Evolutionary conservation across 2,113 vertebrate genomes (phyloP).

Genomic region (Crypturellus undulatus): DNA sequence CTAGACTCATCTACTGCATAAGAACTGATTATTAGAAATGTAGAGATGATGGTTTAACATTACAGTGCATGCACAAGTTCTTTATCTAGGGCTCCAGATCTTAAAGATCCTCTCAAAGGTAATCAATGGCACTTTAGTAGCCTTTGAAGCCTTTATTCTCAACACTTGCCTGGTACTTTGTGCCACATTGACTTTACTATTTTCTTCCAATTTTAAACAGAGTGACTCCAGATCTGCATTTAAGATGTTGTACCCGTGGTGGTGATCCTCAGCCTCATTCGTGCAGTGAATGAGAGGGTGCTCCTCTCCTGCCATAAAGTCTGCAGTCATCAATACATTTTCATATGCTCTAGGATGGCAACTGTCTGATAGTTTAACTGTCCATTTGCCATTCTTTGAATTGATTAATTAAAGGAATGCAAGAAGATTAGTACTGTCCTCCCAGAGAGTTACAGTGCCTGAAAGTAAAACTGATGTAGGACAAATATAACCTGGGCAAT

Average conservation of each 20-base stretch:
- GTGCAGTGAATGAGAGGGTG: not conserved
- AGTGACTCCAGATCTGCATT: slow-evolving; percentile 39
- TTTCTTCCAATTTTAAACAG: slow-evolving; percentile 51
- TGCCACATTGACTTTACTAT: slow-evolving; percentile 61
- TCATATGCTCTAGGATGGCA: not conserved
- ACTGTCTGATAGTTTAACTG: not conserved
- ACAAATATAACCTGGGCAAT: not conserved
- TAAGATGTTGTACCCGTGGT: slow-evolving; percentile 18
- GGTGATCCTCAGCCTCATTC: slow-evolving; percentile 8
- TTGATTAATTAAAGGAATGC: not conserved
- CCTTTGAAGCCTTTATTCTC: slow-evolving; percentile 65
- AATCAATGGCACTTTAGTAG: slow-evolving; percentile 67
- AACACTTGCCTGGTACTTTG: slow-evolving; percentile 36
- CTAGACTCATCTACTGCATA: not conserved
- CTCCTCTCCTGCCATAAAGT: not conserved
- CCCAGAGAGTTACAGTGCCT: not conserved
- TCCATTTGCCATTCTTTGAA: not conserved
- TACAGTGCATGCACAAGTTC: not conserved
- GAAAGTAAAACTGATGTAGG: not conserved
- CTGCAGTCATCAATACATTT: not conserved
- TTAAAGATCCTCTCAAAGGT: slow-evolving; percentile 56
- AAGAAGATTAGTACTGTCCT: not conserved
- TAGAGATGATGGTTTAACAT: slow-evolving; percentile 34
- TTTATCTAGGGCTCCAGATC: slow-evolving; percentile 31
- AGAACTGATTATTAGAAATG: slow-evolving; percentile 26